Conservation (phyloP, 2,888 invertebrate genomes). For the Troilus luridus region DNA sequence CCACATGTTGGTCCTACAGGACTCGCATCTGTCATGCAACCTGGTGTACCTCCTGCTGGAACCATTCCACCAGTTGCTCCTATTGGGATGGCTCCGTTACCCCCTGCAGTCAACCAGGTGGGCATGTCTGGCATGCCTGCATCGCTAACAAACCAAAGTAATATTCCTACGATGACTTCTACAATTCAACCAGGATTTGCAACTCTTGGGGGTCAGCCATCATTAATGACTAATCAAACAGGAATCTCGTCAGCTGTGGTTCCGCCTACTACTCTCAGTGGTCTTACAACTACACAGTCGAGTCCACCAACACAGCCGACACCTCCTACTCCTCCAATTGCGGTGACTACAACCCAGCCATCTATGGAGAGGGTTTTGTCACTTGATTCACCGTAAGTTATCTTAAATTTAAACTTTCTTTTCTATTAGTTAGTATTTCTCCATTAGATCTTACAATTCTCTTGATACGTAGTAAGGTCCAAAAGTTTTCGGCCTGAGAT, state of each 20-base stretch:
- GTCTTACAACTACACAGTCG: constrained; percentile 60
- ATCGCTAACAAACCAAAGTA: constrained; percentile 45
- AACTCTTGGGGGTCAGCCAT: constrained; percentile 19
- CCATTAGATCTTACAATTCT: neutral
- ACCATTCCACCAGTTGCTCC: constrained; percentile 53
- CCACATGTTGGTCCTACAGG: constrained; percentile 17
- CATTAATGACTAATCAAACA: constrained; percentile 1
- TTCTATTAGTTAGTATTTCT: neutral
- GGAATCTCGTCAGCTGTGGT: constrained; percentile 62
- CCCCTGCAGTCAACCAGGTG: constrained; percentile 60
- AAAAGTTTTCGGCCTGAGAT: too few species aligned
- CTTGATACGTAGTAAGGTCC: too few species aligned
- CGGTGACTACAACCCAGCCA: constrained; percentile 70
- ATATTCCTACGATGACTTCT: neutral
- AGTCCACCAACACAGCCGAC: constrained; percentile 63
- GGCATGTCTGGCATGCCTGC: constrained; percentile 36
- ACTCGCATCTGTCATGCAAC: constrained; percentile 47
- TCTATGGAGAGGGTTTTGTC: constrained; percentile 74
- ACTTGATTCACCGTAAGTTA: constrained; percentile 73
- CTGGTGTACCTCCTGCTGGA: constrained; percentile 53
- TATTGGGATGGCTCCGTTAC: constrained; percentile 55
- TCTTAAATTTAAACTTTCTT: neutral
- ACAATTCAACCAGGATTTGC: neutral
- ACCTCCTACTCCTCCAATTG: constrained; percentile 64
- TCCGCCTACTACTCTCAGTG: constrained; percentile 63